Conservation (phyloP, 2,797 vertebrate species). For the Saxicola maurus region DNA sequence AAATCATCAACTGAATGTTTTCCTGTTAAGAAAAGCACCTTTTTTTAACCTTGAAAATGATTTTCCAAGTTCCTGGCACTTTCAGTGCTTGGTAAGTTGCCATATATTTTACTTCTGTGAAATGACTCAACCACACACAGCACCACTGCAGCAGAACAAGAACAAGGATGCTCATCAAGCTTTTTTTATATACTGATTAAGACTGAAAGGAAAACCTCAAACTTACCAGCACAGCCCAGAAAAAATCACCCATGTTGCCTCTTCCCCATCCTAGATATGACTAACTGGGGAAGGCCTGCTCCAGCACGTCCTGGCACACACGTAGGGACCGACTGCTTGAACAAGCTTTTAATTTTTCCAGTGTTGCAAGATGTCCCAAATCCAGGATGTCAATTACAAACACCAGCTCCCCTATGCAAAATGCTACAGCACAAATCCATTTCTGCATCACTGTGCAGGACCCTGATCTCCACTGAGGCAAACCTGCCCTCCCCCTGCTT, state of each 20-base stretch:
- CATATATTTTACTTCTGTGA: neutral
- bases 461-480: neutral
- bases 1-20: constrained; percentile 1
- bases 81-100: neutral
- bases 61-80: constrained; percentile 8
- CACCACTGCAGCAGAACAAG: constrained; percentile 33
- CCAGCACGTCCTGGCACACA: neutral
- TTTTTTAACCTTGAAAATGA: neutral
- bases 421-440: neutral
- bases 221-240: constrained; percentile 10
- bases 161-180: neutral
- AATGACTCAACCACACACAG: constrained; percentile 38
- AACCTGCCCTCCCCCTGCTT: neutral
- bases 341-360: neutral
- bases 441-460: neutral
- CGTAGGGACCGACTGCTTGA: neutral
- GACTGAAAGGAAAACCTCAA: constrained; percentile 40
- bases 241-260: neutral
- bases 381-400: neutral
- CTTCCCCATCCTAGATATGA: neutral
- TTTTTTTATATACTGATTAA: constrained; percentile 19
- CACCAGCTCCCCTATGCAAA: neutral
- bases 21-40: neutral
- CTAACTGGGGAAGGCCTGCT: neutral
- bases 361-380: neutral